Base-by-base conservation (phyloP, 2,113 vertebrate species). In the Pedionomus torquatus region DNA sequence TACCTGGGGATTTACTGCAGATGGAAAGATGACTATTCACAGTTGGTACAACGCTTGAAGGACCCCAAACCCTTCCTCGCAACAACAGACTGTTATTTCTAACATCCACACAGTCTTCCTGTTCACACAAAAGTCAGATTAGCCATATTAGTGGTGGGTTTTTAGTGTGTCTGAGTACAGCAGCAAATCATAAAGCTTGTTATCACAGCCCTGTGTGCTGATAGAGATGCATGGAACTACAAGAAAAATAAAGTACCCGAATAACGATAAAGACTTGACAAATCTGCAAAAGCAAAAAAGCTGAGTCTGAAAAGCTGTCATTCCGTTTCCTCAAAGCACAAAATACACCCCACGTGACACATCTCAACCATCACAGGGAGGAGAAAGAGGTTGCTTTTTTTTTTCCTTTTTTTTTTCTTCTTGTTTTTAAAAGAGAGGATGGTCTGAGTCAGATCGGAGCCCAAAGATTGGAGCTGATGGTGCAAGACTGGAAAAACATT, bases 61-160 rank as follows among this genome's bases (percentile, higher is more conserved):
- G 91, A 79, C 58, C 81, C 81, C 69, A 52, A 84, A 19, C 75
- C 24, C 66, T 70, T 57, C 89, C 94, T 65, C 7, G 0, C 17
- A 35, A 83, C 74, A 77, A 15, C 60, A 79, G 90, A 68, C 93
- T 96, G 96, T 98, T 98, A 72, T 97, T 93, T 71, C 90, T 96
- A 80, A 70, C 85, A 52, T 75, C 75, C 61, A 26, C 17, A 20
- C 76, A 79, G 71, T 89, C 96, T 97, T 97, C 97, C 97, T 97
- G 97, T 71, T 63, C 76, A 39, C 82, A 97, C 91, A 97, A 93
- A 97, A 90, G 93, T 93, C 79, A 93, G 96, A 82, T 98, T 97
- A 98, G 93, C 72, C 76, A 52, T 83, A 80, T 95, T 91, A 97
- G 94, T 24, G 28, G 80, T 57, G 93, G 69, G 78, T 5, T 94